Conservation (phyloP, 2,888 invertebrate genomes). For the Mycalesis mineus region DNA sequence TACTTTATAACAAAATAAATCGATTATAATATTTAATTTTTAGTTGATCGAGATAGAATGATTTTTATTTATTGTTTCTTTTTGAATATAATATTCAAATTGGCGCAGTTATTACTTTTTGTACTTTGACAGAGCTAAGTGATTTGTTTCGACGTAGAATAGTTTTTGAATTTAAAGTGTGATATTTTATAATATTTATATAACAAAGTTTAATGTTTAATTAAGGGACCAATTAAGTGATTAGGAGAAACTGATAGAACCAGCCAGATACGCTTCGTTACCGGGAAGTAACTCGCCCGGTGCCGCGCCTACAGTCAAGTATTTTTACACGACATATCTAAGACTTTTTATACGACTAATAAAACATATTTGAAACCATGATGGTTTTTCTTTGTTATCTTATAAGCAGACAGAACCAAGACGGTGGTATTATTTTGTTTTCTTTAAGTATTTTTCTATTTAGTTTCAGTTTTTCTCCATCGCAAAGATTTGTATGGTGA, state of each 20-base stretch:
- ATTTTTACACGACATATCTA: conserved; percentile 60
- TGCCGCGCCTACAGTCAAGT: conserved; percentile 50
- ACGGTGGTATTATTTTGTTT: conserved; percentile 43
- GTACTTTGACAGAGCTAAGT: conserved; percentile 74
- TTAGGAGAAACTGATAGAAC: conserved; percentile 74
- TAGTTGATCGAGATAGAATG: conserved; percentile 74
- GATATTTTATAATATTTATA: conserved; percentile 78
- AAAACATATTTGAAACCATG: conserved; percentile 55
- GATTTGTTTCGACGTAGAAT: conserved; percentile 72
- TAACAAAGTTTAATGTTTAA: conserved; percentile 76
- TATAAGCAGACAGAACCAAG: conserved; percentile 51
- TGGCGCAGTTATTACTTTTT: conserved; percentile 74
- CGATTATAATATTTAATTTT: conserved; percentile 74
- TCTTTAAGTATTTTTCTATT: conserved; percentile 28
- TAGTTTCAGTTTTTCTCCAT: conserved; percentile 70
- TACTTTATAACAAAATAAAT: conserved; percentile 69
- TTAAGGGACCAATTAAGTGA: conserved; percentile 77
- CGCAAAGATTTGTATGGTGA: conserved; percentile 63
- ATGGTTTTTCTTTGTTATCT: conserved; percentile 64
- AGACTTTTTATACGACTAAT: conserved; percentile 58
- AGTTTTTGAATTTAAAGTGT: conserved; percentile 78
- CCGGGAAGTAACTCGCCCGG: conserved; percentile 47
- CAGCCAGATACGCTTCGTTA: conserved; percentile 57
- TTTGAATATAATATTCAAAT: conserved; percentile 74
- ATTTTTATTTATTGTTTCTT: conserved; percentile 76